Evolutionary conservation across 2,113 vertebrate species (phyloP), one percentile per base, ranked within the genome.

Genomic region (Odontesthes bonariensis): DNA sequence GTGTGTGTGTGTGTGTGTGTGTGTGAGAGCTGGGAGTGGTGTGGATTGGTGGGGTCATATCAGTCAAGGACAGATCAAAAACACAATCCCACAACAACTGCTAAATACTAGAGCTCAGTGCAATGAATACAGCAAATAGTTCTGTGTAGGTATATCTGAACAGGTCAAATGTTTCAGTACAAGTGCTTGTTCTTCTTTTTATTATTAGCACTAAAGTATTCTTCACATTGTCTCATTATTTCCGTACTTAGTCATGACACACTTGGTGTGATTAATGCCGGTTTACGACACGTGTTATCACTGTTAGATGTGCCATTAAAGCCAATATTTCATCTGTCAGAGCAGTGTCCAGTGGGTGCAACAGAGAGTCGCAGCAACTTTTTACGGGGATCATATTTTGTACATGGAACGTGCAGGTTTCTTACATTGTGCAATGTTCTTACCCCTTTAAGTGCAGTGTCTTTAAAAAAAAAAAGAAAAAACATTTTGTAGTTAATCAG

Each of bases 11-110:
- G 44, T 12, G 54, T 19, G 2, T n/a, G n/a, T n/a, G n/a, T n/a
- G n/a, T n/a, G n/a, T n/a, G n/a, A n/a, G 35, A 38, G 35, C 3
- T 46, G 57, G 58, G 32, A 69, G 55, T 62, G 42, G 52, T 56
- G 33, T 71, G 47, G 17, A 10, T 55, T 47, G 53, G 33, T 33
- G n/a, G 27, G 49, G 31, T 49, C 35, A 35, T 31, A 44, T 63
- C 57, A 22, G 33, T 13, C n/a, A n/a, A n/a, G 60, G 23, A 16
- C 46, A 31, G 20, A 72, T 59, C 11, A 46, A 33, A 54, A 31
- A 16, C 8, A 33, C 51, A 31, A 16, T 8, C 27, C 16, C 8
- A 14, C 31, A 27, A 20, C 14, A 14, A 27, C n/a, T n/a, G 8
- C 40, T 54, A 22, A 53, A 32, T 22, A 1, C 6, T 35, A 12